Evolutionary conservation across 2,113 vertebrate species (phyloP).

Genomic region (Misgurnus anguillicaudatus): DNA sequence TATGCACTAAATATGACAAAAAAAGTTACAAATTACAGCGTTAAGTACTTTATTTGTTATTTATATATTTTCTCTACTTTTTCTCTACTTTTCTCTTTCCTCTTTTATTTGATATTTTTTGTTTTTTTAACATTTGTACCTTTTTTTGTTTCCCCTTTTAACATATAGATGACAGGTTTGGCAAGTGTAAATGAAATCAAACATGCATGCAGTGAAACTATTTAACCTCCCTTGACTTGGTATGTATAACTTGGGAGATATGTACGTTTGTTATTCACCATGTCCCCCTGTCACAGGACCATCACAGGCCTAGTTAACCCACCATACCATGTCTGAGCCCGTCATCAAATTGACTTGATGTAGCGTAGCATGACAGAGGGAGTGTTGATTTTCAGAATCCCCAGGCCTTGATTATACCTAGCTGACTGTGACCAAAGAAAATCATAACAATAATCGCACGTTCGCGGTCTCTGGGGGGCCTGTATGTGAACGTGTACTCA

Average conservation of each 20-base stretch:
- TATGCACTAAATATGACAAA: too few species aligned
- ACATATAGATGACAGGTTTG: neutral
- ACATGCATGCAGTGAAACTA: neutral
- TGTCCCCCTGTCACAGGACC: neutral
- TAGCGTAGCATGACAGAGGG: slow-evolving; percentile 42
- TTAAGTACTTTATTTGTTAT: too few species aligned
- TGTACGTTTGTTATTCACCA: slow-evolving; percentile 20
- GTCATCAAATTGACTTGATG: slow-evolving; percentile 59
- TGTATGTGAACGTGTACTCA: slow-evolving; percentile 28
- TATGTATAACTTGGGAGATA: slow-evolving; percentile 33
- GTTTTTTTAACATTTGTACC: neutral
- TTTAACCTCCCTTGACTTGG: slow-evolving; percentile 27
- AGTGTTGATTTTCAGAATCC: slow-evolving; percentile 56
- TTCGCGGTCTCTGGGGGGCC: neutral
- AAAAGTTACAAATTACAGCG: too few species aligned
- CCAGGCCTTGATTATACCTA: slow-evolving; percentile 55
- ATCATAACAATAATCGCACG: slow-evolving; percentile 54
- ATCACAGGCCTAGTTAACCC: slow-evolving; percentile 40
- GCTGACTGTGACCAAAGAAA: slow-evolving; percentile 50
- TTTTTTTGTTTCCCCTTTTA: neutral
- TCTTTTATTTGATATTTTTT: slow-evolving; percentile 9
- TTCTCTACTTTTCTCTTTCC: neutral
- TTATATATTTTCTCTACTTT: neutral
- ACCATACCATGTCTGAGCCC: slow-evolving; percentile 48
- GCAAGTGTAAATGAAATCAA: slow-evolving; percentile 35